These are phyloP conservation scores for Rhincodon typus DNA, from an alignment of 2,797 vertebrate genomes.

Conservation along the genomic window DNA sequence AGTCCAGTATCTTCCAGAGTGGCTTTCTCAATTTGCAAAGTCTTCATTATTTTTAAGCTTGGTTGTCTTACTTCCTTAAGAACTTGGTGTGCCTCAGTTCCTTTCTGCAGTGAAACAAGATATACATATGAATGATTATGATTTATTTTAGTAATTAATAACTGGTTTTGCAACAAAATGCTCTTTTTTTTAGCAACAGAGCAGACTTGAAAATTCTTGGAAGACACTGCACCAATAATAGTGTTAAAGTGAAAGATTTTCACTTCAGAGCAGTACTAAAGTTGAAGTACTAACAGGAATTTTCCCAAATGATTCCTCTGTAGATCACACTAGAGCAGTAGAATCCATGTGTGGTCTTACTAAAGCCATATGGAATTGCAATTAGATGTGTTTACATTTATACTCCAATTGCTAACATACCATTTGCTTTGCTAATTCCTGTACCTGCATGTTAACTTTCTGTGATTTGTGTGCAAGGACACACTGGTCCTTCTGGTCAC, in stretches of 20 bases:
- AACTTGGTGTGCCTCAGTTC: conserved; percentile 53
- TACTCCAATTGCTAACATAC: too few relatives aligned
- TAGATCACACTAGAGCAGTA: neutral
- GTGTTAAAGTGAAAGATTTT: neutral
- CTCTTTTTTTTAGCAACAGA: neutral
- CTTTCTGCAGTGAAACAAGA: conserved; percentile 61
- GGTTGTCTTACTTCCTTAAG: conserved; percentile 64
- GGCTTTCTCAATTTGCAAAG: conserved; percentile 74
- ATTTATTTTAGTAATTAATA: neutral
- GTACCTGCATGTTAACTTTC: too few relatives aligned
- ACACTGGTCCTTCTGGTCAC: too few relatives aligned
- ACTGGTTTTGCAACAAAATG: neutral
- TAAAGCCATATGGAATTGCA: too few relatives aligned
- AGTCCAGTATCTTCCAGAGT: conserved; percentile 83
- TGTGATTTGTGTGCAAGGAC: too few relatives aligned
- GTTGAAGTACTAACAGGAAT: neutral
- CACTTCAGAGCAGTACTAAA: neutral
- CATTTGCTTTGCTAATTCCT: too few relatives aligned
- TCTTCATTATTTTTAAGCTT: conserved; percentile 68
- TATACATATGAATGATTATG: neutral
- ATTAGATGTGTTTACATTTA: too few relatives aligned
- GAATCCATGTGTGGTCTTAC: neutral
- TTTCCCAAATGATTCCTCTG: neutral
- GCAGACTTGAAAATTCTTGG: conserved; percentile 53
- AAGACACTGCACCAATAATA: neutral